A percentile compares a stretch with the other conserved stretches of the same genome.
Conservation (phyloP, 1,140 invertebrate species). For the Lepidurus apus region DNA sequence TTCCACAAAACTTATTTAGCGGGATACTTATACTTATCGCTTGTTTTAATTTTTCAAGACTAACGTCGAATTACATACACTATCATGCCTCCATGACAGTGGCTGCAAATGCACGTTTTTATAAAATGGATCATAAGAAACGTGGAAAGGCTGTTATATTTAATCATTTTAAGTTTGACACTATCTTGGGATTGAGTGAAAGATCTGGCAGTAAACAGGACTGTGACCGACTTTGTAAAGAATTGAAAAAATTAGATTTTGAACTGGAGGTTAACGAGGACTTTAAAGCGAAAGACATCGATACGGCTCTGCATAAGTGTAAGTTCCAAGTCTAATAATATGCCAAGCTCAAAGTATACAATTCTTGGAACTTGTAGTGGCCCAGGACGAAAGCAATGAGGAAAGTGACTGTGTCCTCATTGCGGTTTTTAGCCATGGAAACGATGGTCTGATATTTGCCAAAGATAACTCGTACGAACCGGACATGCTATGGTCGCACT, state of each 20-base stretch:
- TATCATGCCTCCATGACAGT: too few species aligned
- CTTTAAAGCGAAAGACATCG: slow-evolving; percentile 57
- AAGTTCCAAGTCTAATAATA: slow-evolving; percentile 8
- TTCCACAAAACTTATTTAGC: too few species aligned
- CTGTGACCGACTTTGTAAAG: slow-evolving; percentile 54
- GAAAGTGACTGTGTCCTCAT: slow-evolving; percentile 72
- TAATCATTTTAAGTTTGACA: slow-evolving; percentile 50
- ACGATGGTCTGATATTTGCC: slow-evolving; percentile 78
- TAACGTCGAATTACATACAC: too few species aligned
- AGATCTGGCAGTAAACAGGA: slow-evolving; percentile 50
- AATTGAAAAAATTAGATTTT: slow-evolving; percentile 65
- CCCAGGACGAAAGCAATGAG: slow-evolving; percentile 63
- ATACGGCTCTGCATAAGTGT: slow-evolving; percentile 51
- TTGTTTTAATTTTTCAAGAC: too few species aligned
- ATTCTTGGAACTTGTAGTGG: slow-evolving; percentile 46
- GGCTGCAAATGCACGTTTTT: slow-evolving; percentile 40
- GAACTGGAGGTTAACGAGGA: slow-evolving; percentile 62
- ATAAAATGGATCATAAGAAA: slow-evolving; percentile 49
- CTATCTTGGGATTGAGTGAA: slow-evolving; percentile 42
- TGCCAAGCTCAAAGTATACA: slow-evolving; percentile 34
- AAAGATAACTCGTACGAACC: slow-evolving; percentile 77
- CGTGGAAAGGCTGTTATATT: slow-evolving; percentile 53
- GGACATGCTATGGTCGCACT: slow-evolving; percentile 72
- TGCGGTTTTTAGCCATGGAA: slow-evolving; percentile 82
- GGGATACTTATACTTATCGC: too few species aligned